Percentiles rank a stretch among this genome's conserved stretches.
These are phyloP conservation scores for Nemurella pictetii DNA, from an alignment of 2,888 invertebrate genomes.

Conservation along the genomic window DNA sequence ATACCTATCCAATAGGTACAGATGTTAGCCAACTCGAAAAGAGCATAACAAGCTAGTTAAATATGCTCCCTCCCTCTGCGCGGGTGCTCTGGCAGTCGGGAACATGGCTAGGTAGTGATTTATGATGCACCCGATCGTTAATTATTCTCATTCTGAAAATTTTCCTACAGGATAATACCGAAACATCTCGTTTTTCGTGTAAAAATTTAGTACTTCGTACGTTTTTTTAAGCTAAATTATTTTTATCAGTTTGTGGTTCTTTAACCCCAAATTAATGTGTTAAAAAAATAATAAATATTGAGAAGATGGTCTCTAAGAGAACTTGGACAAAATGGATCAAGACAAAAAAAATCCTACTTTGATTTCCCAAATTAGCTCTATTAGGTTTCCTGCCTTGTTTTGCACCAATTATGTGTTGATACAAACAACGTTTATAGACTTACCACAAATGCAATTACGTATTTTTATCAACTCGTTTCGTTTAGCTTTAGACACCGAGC, in stretches of 20 bases:
- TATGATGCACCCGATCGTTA: background rate
- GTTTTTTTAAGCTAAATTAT: too few species aligned
- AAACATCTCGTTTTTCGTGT: too few species aligned
- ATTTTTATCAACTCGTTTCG: background rate
- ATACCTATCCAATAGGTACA: background rate
- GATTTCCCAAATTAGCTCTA: too few species aligned
- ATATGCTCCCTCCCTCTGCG: background rate
- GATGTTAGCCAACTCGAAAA: background rate
- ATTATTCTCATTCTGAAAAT: background rate
- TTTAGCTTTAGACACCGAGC: too few species aligned
- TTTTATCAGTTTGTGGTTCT: too few species aligned
- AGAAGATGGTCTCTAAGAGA: too few species aligned
- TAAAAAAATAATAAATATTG: background rate
- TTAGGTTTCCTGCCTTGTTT: background rate
- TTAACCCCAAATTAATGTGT: background rate
- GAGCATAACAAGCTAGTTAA: slow-evolving; percentile 1
- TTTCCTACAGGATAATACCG: too few species aligned
- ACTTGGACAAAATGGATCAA: too few species aligned
- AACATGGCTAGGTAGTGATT: background rate
- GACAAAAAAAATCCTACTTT: too few species aligned
- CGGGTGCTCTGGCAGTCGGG: background rate
- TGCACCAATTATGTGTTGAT: background rate
- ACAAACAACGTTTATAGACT: background rate
- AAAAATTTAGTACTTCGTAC: too few species aligned
- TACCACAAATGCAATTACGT: background rate